Conservation (phyloP, 2,797 vertebrate genomes). For the Dipus sagitta region DNA sequence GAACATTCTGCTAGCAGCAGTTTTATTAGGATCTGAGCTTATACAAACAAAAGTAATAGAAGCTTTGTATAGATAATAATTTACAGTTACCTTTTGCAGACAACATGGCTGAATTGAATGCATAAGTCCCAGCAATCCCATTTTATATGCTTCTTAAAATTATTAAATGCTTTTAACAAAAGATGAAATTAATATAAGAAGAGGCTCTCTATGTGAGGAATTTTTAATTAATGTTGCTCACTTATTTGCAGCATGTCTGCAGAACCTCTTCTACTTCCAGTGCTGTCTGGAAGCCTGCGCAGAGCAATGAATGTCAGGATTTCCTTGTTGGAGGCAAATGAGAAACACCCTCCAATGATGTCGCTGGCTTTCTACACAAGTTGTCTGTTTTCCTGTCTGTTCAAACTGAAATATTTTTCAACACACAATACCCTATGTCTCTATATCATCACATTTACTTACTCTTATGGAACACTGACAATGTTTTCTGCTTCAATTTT, state of each 20-base stretch:
- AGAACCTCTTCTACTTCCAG: neutral
- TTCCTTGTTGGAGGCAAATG: neutral
- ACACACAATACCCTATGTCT: neutral
- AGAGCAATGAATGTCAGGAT: neutral
- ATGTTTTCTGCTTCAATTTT: neutral
- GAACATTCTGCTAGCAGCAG: conserved; percentile 59
- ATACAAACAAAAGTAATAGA: conserved; percentile 68
- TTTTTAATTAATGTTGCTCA: neutral
- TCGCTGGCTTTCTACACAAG: neutral
- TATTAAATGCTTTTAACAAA: conserved; percentile 53
- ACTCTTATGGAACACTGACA: neutral
- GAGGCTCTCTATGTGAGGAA: neutral
- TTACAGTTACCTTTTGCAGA: conserved; percentile 61
- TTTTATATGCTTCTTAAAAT: conserved; percentile 17
- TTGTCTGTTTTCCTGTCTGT: neutral
- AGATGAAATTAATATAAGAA: conserved; percentile 30
- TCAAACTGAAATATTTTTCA: conserved; percentile 8
- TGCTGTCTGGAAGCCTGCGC: neutral
- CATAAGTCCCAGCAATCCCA: neutral
- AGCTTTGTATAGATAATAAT: conserved; percentile 55
- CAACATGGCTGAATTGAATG: conserved; percentile 26
- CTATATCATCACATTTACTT: neutral
- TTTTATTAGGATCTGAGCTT: conserved; percentile 61
- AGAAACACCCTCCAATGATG: neutral
- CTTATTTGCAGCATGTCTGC: neutral